A percentile compares a stretch with the other conserved stretches of the same genome.
Conservation (phyloP, 2,888 invertebrate genomes). For the Amiota communis region DNA sequence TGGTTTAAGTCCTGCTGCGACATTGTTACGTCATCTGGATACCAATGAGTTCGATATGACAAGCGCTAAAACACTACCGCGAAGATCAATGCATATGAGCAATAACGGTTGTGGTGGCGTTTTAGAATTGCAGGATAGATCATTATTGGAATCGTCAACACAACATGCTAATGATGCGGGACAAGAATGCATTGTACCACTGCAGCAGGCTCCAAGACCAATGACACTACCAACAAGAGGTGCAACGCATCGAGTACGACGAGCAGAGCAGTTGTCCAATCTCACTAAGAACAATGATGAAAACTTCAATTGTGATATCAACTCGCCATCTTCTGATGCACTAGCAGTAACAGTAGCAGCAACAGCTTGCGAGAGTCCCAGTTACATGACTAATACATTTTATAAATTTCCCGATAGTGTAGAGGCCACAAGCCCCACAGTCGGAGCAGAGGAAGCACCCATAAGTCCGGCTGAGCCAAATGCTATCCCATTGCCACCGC, state of each 20-base stretch:
- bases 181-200: slow-evolving; percentile 47
- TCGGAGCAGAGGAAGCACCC: slow-evolving; percentile 15
- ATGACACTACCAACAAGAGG: slow-evolving; percentile 71
- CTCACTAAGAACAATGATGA: slow-evolving; percentile 40
- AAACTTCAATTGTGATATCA: slow-evolving; percentile 31
- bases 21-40: slow-evolving; percentile 65
- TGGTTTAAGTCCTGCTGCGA: slow-evolving; percentile 61
- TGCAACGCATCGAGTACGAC: slow-evolving; percentile 63
- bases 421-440: not conserved
- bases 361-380: slow-evolving; percentile 71
- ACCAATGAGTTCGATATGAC: slow-evolving; percentile 68
- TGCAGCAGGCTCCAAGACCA: slow-evolving; percentile 67
- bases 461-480: slow-evolving; percentile 70
- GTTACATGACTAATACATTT: slow-evolving; percentile 66
- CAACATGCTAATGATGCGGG: slow-evolving; percentile 19
- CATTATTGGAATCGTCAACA: slow-evolving; percentile 4
- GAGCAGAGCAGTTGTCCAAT: slow-evolving; percentile 54
- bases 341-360: slow-evolving; percentile 38
- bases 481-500: slow-evolving; percentile 85
- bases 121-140: slow-evolving; percentile 34
- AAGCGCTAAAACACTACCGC: slow-evolving; percentile 67
- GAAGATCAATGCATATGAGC: slow-evolving; percentile 57
- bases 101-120: slow-evolving; percentile 36
- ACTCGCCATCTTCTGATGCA: slow-evolving; percentile 3
- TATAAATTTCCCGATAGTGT: slow-evolving; percentile 65